Base-by-base conservation (phyloP, 2,797 vertebrate species). In the Dendrocincla tyrannina region DNA sequence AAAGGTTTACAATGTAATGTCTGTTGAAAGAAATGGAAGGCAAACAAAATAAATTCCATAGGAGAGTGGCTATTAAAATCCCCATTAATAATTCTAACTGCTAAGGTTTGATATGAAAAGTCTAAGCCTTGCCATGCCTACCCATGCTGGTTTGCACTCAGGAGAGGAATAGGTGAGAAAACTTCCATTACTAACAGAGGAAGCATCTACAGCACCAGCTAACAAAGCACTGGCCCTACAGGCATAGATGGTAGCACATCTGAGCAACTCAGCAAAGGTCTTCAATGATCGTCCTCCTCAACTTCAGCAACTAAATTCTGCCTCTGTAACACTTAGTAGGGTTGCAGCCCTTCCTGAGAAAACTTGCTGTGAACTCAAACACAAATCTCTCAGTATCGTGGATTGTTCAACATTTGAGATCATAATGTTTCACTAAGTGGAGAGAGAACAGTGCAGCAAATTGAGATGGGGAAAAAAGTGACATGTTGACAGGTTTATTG, bases 381-480 rank as follows among this genome's bases (percentile, higher is more conserved):
- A 37, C 16, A 59, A 89, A 85, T 25, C 7, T 69, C 17, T 30
- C 53, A 7, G 13, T 23, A 32, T 15, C 8, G 5, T 28, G 50
- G 2, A 0, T n/a, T 68, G 32, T 30, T 73, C 42, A 62, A 25
- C 23, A 41, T 10, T 23, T 69, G 15, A 28, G 15, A 44, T 22
- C 50, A 32, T 30, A 37, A 15, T 27, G 2, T 62, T 74, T 39
- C 15, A 25, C 15, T 72, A 23, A 17, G 35, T 13, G 7, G 28
- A 13, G 15, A 4, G 46, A 56, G 20, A 28, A 14, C 0, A 0
- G 59, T 60, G 35, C 24, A 70, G 32, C 3, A 1, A 77, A 69
- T 28, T 50, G 59, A 70, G 42, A 39, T 1, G 5, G 11, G 30
- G 33, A 37, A 46, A 78, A 64, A 28, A 16, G 5, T 44, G 55